Evolutionary conservation across 2,797 vertebrate species (phyloP).

Genomic region (Spondyliosoma cantharus): DNA sequence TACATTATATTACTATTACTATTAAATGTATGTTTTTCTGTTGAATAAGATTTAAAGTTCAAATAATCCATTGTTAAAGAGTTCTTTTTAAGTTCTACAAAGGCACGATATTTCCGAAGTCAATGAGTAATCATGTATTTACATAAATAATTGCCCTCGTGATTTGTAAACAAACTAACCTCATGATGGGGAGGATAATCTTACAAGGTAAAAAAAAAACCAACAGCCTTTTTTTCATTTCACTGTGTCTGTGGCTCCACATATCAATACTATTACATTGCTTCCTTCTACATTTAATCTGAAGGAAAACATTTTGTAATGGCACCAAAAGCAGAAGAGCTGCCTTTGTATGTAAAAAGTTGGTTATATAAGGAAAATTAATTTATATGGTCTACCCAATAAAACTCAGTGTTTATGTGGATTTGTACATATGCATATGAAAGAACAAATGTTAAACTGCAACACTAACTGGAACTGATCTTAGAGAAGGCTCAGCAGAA

Average conservation of each 20-base stretch:
- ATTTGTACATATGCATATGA: constrained; percentile 15
- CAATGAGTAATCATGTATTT: no score
- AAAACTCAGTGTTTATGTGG: neutral
- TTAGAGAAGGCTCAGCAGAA: constrained; percentile 6
- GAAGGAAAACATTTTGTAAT: neutral
- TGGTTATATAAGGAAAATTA: neutral
- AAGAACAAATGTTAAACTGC: constrained; percentile 14
- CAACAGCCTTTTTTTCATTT: neutral
- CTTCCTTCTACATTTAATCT: neutral
- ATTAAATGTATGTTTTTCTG: no score
- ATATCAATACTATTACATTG: neutral
- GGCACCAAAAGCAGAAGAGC: neutral
- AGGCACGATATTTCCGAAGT: no score
- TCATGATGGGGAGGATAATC: constrained; percentile 1
- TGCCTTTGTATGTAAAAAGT: neutral
- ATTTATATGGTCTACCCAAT: neutral
- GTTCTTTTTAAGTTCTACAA: no score
- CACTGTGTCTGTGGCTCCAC: neutral
- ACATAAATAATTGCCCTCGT: no score
- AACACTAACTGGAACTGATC: constrained; percentile 15
- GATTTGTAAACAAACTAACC: neutral
- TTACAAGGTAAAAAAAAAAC: neutral
- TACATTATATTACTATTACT: no score
- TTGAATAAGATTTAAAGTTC: no score
- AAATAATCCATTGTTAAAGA: no score